phyloP scores from a whole-genome alignment of 2,888 invertebrate species.

The Lordiphosa fenestrarum region DNA sequence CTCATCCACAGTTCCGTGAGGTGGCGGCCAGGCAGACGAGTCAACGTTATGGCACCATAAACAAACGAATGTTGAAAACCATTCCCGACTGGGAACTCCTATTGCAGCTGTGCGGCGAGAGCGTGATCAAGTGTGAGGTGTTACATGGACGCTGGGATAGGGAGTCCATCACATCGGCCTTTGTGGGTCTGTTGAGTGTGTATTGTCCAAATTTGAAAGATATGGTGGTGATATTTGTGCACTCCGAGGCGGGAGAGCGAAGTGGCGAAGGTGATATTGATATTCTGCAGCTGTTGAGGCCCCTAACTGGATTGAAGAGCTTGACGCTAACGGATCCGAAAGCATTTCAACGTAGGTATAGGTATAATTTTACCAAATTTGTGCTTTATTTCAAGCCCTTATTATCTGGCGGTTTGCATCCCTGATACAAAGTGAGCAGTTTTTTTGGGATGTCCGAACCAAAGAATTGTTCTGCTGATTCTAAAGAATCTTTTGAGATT shows the following conservation, averaged over 20 bases:
- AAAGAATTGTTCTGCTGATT: too few relatives aligned
- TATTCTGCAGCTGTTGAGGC: slow-evolving; percentile 24
- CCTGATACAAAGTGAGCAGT: too few relatives aligned
- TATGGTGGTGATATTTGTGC: slow-evolving; percentile 47
- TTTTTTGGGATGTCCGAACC: too few relatives aligned
- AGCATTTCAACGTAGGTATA: slow-evolving; percentile 33
- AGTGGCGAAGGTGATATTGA: slow-evolving; percentile 3
- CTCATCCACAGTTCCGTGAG: slow-evolving; percentile 38
- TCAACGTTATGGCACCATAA: slow-evolving; percentile 39
- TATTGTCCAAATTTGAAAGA: slow-evolving; percentile 42
- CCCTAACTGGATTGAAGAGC: slow-evolving; percentile 32
- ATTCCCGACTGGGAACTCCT: slow-evolving; percentile 49
- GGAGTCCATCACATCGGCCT: slow-evolving; percentile 37
- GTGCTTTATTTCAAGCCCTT: too few relatives aligned
- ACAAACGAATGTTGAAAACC: slow-evolving; percentile 40
- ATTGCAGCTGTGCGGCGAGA: slow-evolving; percentile 38
- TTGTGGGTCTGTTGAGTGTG: slow-evolving; percentile 32
- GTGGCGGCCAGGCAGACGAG: slow-evolving; percentile 29
- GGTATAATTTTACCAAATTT: too few relatives aligned
- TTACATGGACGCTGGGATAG: slow-evolving; percentile 52
- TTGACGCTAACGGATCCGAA: slow-evolving; percentile 51
- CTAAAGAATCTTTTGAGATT: too few relatives aligned
- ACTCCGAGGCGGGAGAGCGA: slow-evolving; percentile 23
- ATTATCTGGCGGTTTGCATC: too few relatives aligned
- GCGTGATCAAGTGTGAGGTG: slow-evolving; percentile 43